Evolutionary conservation across 1,140 invertebrate species (phyloP), one percentile per base, ranked within the genome.

Genomic region (Paraescarpia echinospica): DNA sequence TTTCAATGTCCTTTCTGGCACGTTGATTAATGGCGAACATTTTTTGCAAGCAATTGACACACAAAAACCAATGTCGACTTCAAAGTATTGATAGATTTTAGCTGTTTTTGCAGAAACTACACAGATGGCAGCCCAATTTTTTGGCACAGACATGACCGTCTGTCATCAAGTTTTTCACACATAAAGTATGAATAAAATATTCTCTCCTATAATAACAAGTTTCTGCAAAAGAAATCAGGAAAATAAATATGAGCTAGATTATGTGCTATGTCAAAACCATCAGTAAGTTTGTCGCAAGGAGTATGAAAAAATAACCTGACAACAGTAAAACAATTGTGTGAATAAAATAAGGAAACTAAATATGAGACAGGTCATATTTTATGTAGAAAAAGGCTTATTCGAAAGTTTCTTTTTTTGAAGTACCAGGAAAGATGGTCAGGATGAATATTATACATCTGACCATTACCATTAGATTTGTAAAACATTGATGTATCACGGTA

Each of bases 161-260:
- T 51, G 48, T 51, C 48, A 18, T 51, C 18, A 51, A 51, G 48
- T 51, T 51, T 51, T 51, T 51, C 48, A 51, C 48, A 51, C 48
- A 51, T 51, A 51, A 51, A 51, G 48, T 51, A 51, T 51, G 48
- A 51, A 51, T 9, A 31, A n/a, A 91, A 9, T 91, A 48, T n/a
- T 91, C 59, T n/a, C n/a, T 31, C 89, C 22, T 89, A 92, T 31
- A 94, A 90, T 48, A 91, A 18, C 8, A 18, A 77, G 8, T 77
- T 77, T 12, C 22, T 41, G 12, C 12, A 12, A 41, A 41, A 6
- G 12, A 12, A 41, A 41, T 41, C 41, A 12, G 4, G 41, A 6
- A 41, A 41, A 41, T 41, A 41, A 41, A 41, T 41, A 41, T 12
- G 4, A 41, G 41, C 12, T 4, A 41, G 41, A 41, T 41, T 41